Conservation (phyloP, 2,888 invertebrate species). For the Rhagonycha lutea region DNA sequence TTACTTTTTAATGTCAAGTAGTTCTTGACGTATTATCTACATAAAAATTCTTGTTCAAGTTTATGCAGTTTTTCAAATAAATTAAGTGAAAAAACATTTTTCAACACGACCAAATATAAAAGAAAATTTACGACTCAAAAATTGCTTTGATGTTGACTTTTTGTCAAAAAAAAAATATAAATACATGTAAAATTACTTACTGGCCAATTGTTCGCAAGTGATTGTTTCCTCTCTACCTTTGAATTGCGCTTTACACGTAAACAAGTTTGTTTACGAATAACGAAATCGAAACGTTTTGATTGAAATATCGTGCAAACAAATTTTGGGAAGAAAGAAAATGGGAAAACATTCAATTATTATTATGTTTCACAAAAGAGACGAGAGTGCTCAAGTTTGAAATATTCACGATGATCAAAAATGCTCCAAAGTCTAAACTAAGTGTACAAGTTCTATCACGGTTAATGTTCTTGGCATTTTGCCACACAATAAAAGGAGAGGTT, state of each 20-base stretch:
- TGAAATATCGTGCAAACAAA: not conserved
- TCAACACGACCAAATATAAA: not conserved
- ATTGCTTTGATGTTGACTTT: not conserved
- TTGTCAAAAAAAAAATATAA: not conserved
- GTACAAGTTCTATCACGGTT: conserved; percentile 1
- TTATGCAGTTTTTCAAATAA: not conserved
- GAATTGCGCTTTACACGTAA: not conserved
- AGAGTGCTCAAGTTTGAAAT: not conserved
- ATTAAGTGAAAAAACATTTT: not conserved
- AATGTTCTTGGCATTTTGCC: conserved; percentile 12
- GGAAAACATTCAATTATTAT: not conserved
- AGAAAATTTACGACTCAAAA: not conserved
- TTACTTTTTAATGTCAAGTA: not conserved
- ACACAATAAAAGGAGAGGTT: not conserved
- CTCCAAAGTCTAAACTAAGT: conserved; percentile 1
- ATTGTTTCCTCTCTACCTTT: not conserved
- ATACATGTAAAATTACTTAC: not conserved
- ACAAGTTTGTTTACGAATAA: not conserved
- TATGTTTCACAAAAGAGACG: not conserved
- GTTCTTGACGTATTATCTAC: not conserved
- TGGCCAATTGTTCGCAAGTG: not conserved
- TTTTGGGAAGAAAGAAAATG: not conserved
- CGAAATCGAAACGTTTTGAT: not conserved
- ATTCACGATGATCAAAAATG: not conserved
- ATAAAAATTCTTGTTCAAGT: not conserved